Percentiles rank a stretch among this genome's conserved stretches.
These are phyloP conservation scores for Bombus waltoni DNA, from an alignment of 1,140 invertebrate species.

Conservation along the genomic window DNA sequence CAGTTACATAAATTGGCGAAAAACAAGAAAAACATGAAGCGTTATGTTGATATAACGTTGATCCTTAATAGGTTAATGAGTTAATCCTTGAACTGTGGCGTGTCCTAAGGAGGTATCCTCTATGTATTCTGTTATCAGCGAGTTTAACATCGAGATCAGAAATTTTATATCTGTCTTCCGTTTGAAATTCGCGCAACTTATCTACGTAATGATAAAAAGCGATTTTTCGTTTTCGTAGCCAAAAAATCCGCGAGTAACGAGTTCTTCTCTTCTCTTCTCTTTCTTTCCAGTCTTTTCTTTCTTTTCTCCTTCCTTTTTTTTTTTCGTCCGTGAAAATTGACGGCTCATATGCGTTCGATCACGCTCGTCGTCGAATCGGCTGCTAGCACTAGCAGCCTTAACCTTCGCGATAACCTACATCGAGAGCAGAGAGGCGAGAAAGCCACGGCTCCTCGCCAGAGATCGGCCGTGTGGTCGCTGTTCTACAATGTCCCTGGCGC, in stretches of 20 bases:
- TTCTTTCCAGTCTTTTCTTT: too few relatives aligned
- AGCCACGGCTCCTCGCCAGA: background rate
- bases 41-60: too few relatives aligned
- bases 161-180: background rate
- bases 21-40: too few relatives aligned
- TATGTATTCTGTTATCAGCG: background rate
- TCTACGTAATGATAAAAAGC: too few relatives aligned
- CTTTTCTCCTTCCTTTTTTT: background rate
- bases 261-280: background rate
- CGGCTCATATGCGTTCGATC: conserved; percentile 5
- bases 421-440: background rate
- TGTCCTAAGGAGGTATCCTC: background rate
- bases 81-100: background rate
- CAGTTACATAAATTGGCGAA: too few relatives aligned
- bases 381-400: conserved; percentile 1
- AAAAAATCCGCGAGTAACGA: too few relatives aligned
- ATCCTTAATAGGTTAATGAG: too few relatives aligned
- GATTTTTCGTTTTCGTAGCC: too few relatives aligned
- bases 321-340: background rate
- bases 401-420: conserved; percentile 45
- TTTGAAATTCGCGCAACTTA: too few relatives aligned
- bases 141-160: background rate
- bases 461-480: background rate
- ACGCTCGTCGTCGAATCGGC: conserved; percentile 5
- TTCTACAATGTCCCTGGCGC: background rate